Evolutionary conservation across 1,140 invertebrate species (phyloP).

Genomic region (Bombus sibiricus): DNA sequence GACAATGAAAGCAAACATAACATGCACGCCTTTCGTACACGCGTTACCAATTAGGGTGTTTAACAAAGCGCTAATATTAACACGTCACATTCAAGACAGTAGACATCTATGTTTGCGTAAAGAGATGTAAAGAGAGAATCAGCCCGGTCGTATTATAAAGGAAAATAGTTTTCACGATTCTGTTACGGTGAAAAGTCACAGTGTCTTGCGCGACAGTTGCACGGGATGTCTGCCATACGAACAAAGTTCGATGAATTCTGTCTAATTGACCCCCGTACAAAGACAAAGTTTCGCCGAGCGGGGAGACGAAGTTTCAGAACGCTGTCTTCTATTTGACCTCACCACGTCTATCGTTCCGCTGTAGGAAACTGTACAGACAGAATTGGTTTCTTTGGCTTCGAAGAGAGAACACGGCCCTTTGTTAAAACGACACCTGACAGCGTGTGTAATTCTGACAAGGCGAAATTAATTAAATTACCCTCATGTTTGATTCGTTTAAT

Average conservation of each 20-base stretch:
- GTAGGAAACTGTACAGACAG: slow-evolving; percentile 17
- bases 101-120: slow-evolving; percentile 27
- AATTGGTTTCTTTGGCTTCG: slow-evolving; percentile 41
- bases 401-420: neutral
- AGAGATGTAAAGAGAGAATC: slow-evolving; percentile 18
- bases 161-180: slow-evolving; percentile 46
- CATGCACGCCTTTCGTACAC: neutral
- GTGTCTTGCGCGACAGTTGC: slow-evolving; percentile 42
- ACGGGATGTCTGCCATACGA: slow-evolving; percentile 45
- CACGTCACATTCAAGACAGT: neutral
- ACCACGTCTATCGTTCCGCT: slow-evolving; percentile 32
- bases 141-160: neutral
- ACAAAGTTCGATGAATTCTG: slow-evolving; percentile 64
- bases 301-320: slow-evolving; percentile 58
- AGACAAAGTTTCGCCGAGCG: slow-evolving; percentile 61
- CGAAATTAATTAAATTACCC: slow-evolving; percentile 11
- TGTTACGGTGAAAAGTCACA: slow-evolving; percentile 53
- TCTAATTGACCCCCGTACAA: slow-evolving; percentile 70
- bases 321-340: slow-evolving; percentile 62
- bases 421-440: slow-evolving; percentile 11
- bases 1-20: neutral
- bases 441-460: neutral
- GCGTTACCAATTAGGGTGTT: slow-evolving; percentile 60
- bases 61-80: slow-evolving; percentile 56
- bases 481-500: slow-evolving; percentile 3